Conservation (phyloP, 2,113 vertebrate genomes). For the Strigops habroptila region DNA sequence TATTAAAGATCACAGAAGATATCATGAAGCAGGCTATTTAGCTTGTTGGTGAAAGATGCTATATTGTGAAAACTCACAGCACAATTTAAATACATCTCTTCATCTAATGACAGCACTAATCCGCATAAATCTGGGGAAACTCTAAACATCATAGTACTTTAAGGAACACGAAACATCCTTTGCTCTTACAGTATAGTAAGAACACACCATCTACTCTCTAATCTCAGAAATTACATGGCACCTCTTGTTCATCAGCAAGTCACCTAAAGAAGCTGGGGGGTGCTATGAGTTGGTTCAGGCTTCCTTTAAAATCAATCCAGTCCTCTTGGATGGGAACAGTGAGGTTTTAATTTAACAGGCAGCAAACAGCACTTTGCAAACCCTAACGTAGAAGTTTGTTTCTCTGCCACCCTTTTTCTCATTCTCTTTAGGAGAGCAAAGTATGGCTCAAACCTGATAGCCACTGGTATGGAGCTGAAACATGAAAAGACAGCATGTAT, state of each 20-base stretch:
- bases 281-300: neutral
- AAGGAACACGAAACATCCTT: neutral
- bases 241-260: neutral
- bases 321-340: neutral
- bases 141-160: neutral
- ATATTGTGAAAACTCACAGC: neutral
- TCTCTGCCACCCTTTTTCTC: neutral
- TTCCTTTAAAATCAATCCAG: neutral
- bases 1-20: neutral
- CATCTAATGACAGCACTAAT: neutral
- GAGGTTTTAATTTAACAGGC: neutral
- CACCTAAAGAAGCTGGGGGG: accelerated
- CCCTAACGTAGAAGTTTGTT: neutral
- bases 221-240: neutral
- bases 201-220: neutral
- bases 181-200: neutral
- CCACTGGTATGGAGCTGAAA: neutral
- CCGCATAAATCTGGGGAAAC: neutral
- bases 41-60: neutral
- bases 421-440: neutral
- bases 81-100: neutral
- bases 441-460: neutral
- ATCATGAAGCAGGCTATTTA: neutral
- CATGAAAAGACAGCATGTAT: neutral
- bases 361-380: neutral